Evolutionary conservation across 2,888 invertebrate genomes (phyloP), one percentile per base, ranked within the genome.

Genomic region (Hymenopus coronatus): DNA sequence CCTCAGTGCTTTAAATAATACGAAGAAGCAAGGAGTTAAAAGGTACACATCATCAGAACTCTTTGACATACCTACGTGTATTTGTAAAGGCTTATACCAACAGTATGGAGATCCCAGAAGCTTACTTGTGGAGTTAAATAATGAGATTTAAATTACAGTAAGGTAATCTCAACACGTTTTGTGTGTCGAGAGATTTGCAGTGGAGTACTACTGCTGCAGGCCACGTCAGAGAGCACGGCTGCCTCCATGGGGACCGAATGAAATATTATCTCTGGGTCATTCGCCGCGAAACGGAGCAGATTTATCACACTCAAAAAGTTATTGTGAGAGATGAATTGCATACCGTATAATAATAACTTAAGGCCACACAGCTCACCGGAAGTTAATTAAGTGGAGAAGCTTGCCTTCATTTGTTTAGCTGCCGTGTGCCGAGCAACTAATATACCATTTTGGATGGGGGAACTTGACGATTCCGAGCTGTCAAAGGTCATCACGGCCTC

Each of bases 251-350:
- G 89, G 87, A 89, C 28, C 40, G 70, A 87, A 87, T 89, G 87
- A 89, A 83, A 86, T 89, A 89, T 87, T 83, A 46, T 28, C 87
- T 84, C 70, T 15, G 46, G 89, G 89, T 87, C 89, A 89, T 54
- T 89, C 54, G 82, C 28, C n/a, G n/a, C 82, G 82, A 70, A 89
- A 40, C 86, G 30, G 33, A 85, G 33, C 84, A 89, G 87, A 89
- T 89, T 87, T 89, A 89, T 89, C 82, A 89, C 83, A 20, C 27
- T 81, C 85, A 87, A 89, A 89, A 89, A 85, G 33, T 33, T 84
- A 84, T 84, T 84, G 27, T 28, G 87, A 84, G 54, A 70, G 87
- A 89, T 87, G 87, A 89, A 87, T 89, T 89, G 83, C 28, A 84
- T 33, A 40, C 87, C 83, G 87, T 54, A 70, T 87, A 86, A 87